Base-by-base conservation (phyloP, 2,888 invertebrate genomes). In the Endotricha flammealis region DNA sequence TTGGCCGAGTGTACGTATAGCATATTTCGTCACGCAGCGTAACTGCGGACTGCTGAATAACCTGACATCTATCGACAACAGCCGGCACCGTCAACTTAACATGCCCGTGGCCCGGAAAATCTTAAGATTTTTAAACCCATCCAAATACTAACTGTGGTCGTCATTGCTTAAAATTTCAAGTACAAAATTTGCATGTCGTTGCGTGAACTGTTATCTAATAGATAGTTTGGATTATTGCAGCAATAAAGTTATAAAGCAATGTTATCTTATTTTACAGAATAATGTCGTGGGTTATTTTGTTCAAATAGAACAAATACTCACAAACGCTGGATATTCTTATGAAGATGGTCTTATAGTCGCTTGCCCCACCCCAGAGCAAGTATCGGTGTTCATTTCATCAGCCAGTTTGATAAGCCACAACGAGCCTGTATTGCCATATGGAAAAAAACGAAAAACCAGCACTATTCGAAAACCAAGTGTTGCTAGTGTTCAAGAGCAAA, bases 331-430 rank as follows among this genome's bases (percentile, higher is more conserved):
- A 32, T 98, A 96, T 66, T 89, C 90, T 0, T 88, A 91, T 16
- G 98, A 98, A 62, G 95, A 96, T 56, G 88, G 90, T 38, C 87
- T 93, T 35, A 91, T 97, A 33, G 93, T 97, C 3, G 96, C 92
- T 6, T 96, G 97, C 62, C 98, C 98, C 0, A 92, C 96, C 1
- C 92, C 95, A 1, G 98, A 99, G 65, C 98, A 98, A 82, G 91
- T 98, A 7, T 94, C 95, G n/a, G 90, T 95, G 23, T 89, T 96
- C 55, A 88, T 96, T 41, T 95, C 95, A 6, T 95, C 95, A 1
- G 91, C 93, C 1, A 93, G 93, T 40, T 87, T 94, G 25, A 85
- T 90, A 33, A 88, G 88, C 12, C 88, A 80, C 38, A 71, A 57
- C 8, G 86, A 85, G 31, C 70, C 73, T 1, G 85, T 86, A 37